These are phyloP conservation scores for Anomalospiza imberbis DNA, from an alignment of 2,797 vertebrate genomes.

Conservation along the genomic window DNA sequence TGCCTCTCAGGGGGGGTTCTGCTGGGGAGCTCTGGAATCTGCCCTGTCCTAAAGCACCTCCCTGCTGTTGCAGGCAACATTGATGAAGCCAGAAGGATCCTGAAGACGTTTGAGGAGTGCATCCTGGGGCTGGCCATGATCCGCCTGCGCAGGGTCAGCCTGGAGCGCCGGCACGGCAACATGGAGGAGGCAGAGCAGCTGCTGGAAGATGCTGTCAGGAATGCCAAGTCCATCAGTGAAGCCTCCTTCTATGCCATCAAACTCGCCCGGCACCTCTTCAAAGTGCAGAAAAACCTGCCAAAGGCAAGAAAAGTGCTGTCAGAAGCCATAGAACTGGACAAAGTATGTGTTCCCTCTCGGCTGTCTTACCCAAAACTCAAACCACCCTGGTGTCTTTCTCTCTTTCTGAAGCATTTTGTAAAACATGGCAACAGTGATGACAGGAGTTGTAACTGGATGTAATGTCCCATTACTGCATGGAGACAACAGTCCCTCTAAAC, in stretches of 20 bases:
- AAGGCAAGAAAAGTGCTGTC: slow-evolving; percentile 92
- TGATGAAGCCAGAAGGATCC: slow-evolving; percentile 88
- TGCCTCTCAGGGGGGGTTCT: background rate
- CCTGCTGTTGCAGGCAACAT: slow-evolving; percentile 79
- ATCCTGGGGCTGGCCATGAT: slow-evolving; percentile 92
- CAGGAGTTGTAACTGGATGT: slow-evolving; percentile 56
- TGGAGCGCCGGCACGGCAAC: slow-evolving; percentile 94
- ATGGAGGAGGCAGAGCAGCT: slow-evolving; percentile 89
- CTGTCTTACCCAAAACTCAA: background rate
- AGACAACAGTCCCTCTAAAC: slow-evolving; percentile 83
- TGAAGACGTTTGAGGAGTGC: slow-evolving; percentile 85
- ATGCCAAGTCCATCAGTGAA: slow-evolving; percentile 80
- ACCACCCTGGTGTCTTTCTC: background rate
- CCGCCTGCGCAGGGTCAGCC: slow-evolving; percentile 89
- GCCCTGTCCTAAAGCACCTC: background rate
- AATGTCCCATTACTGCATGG: slow-evolving; percentile 60
- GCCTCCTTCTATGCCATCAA: slow-evolving; percentile 93
- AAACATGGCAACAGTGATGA: slow-evolving; percentile 74
- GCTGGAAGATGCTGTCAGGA: slow-evolving; percentile 87
- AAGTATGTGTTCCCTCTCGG: slow-evolving; percentile 77
- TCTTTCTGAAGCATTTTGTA: background rate
- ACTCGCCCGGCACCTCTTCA: slow-evolving; percentile 88
- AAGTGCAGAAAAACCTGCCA: slow-evolving; percentile 87
- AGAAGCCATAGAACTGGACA: slow-evolving; percentile 92
- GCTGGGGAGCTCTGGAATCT: background rate